Base-by-base conservation (phyloP, 1,140 invertebrate genomes). In the Halictus rubicundus region DNA sequence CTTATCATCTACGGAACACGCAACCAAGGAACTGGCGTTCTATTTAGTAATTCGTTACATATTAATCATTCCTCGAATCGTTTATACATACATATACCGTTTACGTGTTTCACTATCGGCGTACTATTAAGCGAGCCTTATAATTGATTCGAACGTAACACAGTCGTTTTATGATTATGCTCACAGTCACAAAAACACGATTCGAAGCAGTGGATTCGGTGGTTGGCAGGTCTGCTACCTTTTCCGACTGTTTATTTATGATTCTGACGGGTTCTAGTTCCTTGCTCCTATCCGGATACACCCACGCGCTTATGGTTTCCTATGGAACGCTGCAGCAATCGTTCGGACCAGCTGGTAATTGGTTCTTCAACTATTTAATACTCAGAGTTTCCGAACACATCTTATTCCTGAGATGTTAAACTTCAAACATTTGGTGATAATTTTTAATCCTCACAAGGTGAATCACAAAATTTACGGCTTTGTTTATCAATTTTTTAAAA, bases 221-320 rank as follows among this genome's bases (percentile, higher is more conserved):
- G 19, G 32, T 42, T 52, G 57, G 19, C 21, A 12, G 32, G 14
- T 71, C 64, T 42, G 19, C 39, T 27, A 21, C n/a, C 23, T 54
- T 83, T 83, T 27, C 19, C 19, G 54, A n/a, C 32, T 65, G 6
- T 37, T 83, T 72, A 82, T 78, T 68, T 23, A 32, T 14, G 19
- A 12, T 32, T 57, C 32, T n/a, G 60, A 49, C 23, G 46, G 25
- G 21, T 64, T 74, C 61, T 52, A 74, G 27, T 74, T 74, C 16
- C 74, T 21, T 23, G 42, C 52, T 42, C 42, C 25, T 12, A 68
- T 37, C 49, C 39, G 32, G 25, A n/a, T 32, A 78, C 68, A 1
- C 42, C 73, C 37, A 69, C 39, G 16, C 32, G n/a, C 63, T 25
- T 37, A 23, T 63, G n/a, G 75, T 42, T 46, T 42, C 19, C 23